These are phyloP conservation scores for Tortrix viridana DNA, from an alignment of 2,888 invertebrate genomes.

Conservation along the genomic window DNA sequence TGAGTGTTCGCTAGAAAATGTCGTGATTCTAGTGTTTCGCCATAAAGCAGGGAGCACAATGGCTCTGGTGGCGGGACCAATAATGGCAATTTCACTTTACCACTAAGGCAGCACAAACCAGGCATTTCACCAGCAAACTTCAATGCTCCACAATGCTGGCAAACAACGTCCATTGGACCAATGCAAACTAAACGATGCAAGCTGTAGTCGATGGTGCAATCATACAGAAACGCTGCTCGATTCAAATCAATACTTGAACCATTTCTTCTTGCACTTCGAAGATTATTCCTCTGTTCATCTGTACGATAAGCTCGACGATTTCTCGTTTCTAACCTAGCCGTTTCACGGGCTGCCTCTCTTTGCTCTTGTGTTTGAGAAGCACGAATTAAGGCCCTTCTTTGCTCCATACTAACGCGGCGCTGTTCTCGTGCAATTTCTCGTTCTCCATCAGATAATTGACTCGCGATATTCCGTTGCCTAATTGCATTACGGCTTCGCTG, in stretches of 20 bases:
- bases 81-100: constrained; percentile 46
- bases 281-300: too few species aligned
- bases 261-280: too few species aligned
- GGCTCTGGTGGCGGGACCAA: constrained; percentile 47
- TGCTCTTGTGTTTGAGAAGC: too few species aligned
- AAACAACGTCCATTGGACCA: constrained; percentile 48
- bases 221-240: background rate
- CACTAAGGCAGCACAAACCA: constrained; percentile 47
- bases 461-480: too few species aligned
- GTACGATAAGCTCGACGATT: too few species aligned
- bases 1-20: constrained; percentile 54
- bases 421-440: too few species aligned
- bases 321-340: too few species aligned
- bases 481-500: too few species aligned
- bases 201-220: constrained; percentile 5
- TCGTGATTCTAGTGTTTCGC: constrained; percentile 50
- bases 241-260: background rate
- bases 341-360: too few species aligned
- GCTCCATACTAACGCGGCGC: too few species aligned
- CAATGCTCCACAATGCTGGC: constrained; percentile 48
- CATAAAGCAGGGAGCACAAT: constrained; percentile 47
- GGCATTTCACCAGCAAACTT: constrained; percentile 49
- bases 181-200: constrained; percentile 38
- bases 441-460: too few species aligned
- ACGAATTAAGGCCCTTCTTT: too few species aligned